Conservation (phyloP, 1,140 invertebrate genomes). For the Bombus pyrosoma region DNA sequence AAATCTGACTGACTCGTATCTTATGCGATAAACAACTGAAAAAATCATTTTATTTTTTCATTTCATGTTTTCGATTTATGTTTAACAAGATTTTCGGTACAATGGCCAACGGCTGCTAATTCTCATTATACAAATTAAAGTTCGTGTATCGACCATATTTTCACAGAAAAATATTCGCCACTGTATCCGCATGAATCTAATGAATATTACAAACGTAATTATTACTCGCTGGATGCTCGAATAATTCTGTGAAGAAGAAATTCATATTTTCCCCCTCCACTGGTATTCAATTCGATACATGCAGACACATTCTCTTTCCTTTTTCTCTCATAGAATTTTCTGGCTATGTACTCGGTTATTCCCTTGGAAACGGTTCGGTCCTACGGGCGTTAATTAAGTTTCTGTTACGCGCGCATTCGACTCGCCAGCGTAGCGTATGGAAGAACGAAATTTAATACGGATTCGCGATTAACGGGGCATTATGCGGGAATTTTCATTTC, state of each 20-base stretch:
- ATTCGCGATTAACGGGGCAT: conserved; percentile 25
- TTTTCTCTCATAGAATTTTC: neutral
- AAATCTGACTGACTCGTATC: too few relatives aligned
- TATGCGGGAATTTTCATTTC: conserved; percentile 10
- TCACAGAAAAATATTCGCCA: neutral
- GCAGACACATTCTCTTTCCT: neutral
- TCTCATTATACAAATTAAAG: neutral
- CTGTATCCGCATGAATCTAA: neutral
- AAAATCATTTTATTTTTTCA: too few relatives aligned
- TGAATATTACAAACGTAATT: conserved; percentile 16
- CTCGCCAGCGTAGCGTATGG: too few relatives aligned
- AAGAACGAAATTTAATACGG: conserved; percentile 23
- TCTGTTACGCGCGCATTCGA: neutral
- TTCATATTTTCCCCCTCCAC: neutral
- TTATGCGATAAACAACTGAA: too few relatives aligned
- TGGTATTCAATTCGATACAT: neutral
- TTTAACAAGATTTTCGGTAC: neutral
- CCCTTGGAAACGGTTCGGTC: neutral
- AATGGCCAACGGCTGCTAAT: neutral
- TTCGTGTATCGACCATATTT: neutral
- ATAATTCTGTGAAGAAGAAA: conserved; percentile 1
- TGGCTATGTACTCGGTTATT: neutral
- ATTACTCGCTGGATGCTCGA: neutral
- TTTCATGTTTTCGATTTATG: neutral
- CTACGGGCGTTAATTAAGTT: conserved; percentile 21